Percentiles rank a stretch among this genome's conserved stretches.
phyloP scores from a whole-genome alignment of 2,113 vertebrate species.

The Porphyrio hochstetteri region DNA sequence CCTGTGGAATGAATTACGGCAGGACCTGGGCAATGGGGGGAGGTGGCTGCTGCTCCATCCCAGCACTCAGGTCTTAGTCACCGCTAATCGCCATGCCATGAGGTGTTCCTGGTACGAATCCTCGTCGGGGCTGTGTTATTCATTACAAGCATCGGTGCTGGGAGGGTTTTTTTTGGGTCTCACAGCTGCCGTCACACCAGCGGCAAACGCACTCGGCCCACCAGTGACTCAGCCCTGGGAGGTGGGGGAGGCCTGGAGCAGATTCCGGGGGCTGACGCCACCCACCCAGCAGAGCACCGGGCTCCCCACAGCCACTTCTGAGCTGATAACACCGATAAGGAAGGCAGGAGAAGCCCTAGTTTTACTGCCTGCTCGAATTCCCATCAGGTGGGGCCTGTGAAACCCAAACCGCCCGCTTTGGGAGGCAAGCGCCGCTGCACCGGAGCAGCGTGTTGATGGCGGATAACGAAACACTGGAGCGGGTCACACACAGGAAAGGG shows the following conservation, averaged over 20 bases:
- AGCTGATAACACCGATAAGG: background rate
- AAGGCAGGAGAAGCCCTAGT: background rate
- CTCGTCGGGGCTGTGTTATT: background rate
- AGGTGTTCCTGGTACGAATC: background rate
- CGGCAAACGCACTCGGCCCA: background rate
- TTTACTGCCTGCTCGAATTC: background rate
- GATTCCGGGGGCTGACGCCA: background rate
- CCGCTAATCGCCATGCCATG: background rate
- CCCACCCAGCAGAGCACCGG: background rate
- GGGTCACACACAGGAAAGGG: background rate
- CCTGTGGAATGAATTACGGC: background rate
- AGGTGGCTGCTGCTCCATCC: background rate
- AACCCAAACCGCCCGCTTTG: background rate
- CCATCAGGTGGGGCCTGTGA: background rate
- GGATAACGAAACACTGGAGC: background rate
- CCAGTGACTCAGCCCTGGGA: background rate
- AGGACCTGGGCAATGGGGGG: background rate
- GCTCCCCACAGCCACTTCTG: background rate
- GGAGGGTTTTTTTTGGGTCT: background rate
- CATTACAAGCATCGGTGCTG: background rate
- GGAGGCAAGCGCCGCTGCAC: accelerated
- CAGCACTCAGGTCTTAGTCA: background rate
- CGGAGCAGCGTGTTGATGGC: background rate
- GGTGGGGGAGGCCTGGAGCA: background rate
- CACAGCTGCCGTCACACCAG: background rate